These are phyloP conservation scores for Drosophila mimetica DNA, from an alignment of 2,888 invertebrate genomes.

Conservation along the genomic window DNA sequence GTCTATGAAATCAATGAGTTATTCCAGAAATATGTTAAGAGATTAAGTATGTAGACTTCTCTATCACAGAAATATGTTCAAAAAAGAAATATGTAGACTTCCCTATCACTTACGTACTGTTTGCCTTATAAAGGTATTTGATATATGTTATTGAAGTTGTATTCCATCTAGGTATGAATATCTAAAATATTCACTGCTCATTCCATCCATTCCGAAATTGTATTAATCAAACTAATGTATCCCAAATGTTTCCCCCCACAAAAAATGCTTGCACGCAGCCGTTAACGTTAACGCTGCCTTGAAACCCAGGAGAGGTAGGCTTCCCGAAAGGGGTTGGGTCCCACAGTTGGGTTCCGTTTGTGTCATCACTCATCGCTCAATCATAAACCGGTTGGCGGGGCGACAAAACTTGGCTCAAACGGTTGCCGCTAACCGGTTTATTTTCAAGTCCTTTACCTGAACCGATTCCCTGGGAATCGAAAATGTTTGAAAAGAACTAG, in stretches of 20 bases:
- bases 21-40: too few species aligned
- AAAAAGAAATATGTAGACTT: too few species aligned
- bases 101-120: too few species aligned
- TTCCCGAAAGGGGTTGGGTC: slow-evolving; percentile 1
- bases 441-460: slow-evolving; percentile 12
- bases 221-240: slow-evolving; percentile 14
- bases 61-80: too few species aligned
- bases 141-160: too few species aligned
- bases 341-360: slow-evolving; percentile 8
- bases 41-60: too few species aligned
- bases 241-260: slow-evolving; percentile 9
- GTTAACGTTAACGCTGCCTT: slow-evolving; percentile 59
- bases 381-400: slow-evolving; percentile 4
- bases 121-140: too few species aligned
- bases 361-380: slow-evolving; percentile 9
- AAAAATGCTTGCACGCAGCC: slow-evolving; percentile 56
- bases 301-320: slow-evolving; percentile 69
- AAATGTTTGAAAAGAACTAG: not conserved
- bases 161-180: not conserved
- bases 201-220: not conserved
- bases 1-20: too few species aligned
- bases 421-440: slow-evolving; percentile 14
- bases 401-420: slow-evolving; percentile 5
- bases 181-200: not conserved
- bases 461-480: slow-evolving; percentile 5